Percentiles rank a stretch among this genome's conserved stretches.
Evolutionary conservation across 2,888 invertebrate species (phyloP).

Genomic region (Psylliodes chrysocephalus): DNA sequence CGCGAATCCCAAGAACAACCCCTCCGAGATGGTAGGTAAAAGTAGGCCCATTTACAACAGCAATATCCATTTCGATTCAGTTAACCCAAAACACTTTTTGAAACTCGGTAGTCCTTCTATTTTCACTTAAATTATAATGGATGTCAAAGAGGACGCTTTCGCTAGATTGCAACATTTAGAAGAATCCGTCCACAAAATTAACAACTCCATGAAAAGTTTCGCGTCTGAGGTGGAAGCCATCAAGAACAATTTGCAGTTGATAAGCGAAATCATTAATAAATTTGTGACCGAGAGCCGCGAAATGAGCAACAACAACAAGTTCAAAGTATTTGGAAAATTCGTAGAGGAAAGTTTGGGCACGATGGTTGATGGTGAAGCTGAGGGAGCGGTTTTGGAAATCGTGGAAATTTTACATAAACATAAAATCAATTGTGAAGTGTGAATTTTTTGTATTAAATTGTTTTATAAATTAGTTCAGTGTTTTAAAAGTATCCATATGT

Average conservation of each 20-base stretch:
- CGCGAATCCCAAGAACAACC: background rate
- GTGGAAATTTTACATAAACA: conserved; percentile 47
- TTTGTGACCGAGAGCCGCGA: conserved; percentile 33
- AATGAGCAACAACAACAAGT: conserved; percentile 26
- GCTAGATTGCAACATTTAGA: conserved; percentile 25
- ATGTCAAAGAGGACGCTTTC: conserved; percentile 7
- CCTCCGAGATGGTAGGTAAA: background rate
- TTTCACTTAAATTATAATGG: conserved; percentile 12
- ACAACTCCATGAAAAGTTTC: conserved; percentile 23
- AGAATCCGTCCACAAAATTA: conserved; percentile 29
- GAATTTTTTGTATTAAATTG: too few species aligned
- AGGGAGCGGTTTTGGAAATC: conserved; percentile 45
- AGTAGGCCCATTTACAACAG: background rate
- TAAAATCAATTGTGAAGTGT: conserved; percentile 34
- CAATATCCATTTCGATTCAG: background rate
- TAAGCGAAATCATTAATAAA: conserved; percentile 44
- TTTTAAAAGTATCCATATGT: too few species aligned
- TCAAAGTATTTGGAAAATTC: conserved; percentile 44
- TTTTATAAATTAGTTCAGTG: too few species aligned
- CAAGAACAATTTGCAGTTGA: conserved; percentile 39
- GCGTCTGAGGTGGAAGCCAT: conserved; percentile 33
- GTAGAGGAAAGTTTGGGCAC: conserved; percentile 42
- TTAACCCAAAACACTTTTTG: background rate
- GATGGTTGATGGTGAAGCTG: conserved; percentile 40
- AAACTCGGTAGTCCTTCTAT: background rate